Percentiles rank a stretch among this genome's conserved stretches.
Conservation (phyloP, 2,113 vertebrate species). For the Alouatta palliata region DNA sequence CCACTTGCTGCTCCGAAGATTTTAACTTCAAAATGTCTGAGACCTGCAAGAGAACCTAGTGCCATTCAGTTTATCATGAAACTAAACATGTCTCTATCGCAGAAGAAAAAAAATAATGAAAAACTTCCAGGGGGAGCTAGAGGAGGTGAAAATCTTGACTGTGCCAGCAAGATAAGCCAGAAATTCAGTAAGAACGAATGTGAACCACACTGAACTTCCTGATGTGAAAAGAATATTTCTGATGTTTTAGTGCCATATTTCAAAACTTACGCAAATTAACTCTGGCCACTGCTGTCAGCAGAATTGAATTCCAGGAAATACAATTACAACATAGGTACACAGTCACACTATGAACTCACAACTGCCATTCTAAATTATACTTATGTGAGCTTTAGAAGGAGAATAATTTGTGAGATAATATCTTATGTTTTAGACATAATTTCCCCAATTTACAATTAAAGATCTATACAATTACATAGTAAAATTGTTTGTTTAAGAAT, state of each 20-base stretch:
- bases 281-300: background rate
- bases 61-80: background rate
- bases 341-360: background rate
- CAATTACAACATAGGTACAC: background rate
- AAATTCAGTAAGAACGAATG: background rate
- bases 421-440: background rate
- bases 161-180: background rate
- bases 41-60: background rate
- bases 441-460: background rate
- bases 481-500: background rate
- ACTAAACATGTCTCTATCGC: background rate
- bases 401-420: background rate
- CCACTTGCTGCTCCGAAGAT: background rate
- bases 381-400: background rate
- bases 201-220: background rate
- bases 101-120: background rate
- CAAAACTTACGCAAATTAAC: background rate
- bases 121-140: background rate
- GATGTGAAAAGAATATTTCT: background rate
- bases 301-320: background rate
- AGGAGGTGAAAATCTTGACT: rapidly evolving
- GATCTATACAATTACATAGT: background rate
- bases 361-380: background rate
- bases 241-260: background rate
- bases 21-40: background rate